Percentiles rank a stretch among this genome's conserved stretches.
These are phyloP conservation scores for Lonchura striata DNA, from an alignment of 2,113 vertebrate genomes.

Conservation along the genomic window DNA sequence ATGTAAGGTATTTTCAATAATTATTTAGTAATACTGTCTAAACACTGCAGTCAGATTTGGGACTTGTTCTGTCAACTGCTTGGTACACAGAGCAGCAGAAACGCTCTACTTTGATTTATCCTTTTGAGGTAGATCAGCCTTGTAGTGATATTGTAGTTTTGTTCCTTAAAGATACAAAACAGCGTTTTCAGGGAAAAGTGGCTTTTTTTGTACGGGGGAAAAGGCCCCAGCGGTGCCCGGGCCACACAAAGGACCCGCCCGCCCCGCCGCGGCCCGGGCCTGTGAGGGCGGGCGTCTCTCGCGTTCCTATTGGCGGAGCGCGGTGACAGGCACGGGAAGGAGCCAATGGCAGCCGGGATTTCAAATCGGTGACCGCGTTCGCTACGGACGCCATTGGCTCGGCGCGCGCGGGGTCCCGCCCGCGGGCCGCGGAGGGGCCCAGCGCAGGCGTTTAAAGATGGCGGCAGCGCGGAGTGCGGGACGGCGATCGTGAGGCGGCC, in stretches of 20 bases:
- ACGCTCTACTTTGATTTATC: neutral
- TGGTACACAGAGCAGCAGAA: fast-evolving
- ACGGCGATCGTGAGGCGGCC: neutral
- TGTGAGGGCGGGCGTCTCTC: fast-evolving
- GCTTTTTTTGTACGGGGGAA: fast-evolving
- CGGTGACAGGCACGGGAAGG: fast-evolving
- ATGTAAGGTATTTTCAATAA: neutral
- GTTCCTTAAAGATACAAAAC: neutral
- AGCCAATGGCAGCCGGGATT: neutral
- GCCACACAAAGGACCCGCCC: neutral
- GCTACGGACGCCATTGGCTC: neutral
- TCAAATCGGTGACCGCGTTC: neutral
- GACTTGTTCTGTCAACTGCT: neutral
- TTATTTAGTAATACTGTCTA: neutral
- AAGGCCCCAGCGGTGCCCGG: neutral
- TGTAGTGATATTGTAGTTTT: neutral
- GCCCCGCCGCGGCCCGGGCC: neutral
- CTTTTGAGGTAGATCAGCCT: neutral
- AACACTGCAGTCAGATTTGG: neutral
- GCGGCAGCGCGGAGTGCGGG: neutral
- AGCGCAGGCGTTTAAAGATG: slow-evolving; percentile 59
- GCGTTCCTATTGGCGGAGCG: neutral
- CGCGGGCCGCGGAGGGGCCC: neutral
- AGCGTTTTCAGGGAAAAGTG: fast-evolving
- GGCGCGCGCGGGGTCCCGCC: neutral